These are phyloP conservation scores for Cordilura impudica DNA, from an alignment of 2,888 invertebrate species.

Conservation along the genomic window DNA sequence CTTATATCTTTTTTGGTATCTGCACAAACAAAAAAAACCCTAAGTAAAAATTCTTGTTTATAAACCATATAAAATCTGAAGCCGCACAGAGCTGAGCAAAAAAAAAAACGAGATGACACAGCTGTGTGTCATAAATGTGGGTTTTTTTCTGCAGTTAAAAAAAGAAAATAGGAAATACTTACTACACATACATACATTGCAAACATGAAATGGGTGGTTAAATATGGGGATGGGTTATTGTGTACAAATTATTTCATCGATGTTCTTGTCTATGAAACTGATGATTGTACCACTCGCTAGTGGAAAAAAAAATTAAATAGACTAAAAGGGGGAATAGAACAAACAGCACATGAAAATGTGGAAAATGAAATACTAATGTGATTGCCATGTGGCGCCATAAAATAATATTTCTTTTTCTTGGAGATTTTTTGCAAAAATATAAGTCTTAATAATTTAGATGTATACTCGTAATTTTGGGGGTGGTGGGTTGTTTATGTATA, in stretches of 20 bases:
- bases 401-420: slow-evolving; percentile 30
- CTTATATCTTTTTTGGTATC: background rate
- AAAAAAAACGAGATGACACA: slow-evolving; percentile 59
- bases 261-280: too few relatives aligned
- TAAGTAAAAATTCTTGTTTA: slow-evolving; percentile 56
- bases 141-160: slow-evolving; percentile 22
- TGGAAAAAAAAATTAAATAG: slow-evolving; percentile 11
- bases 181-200: background rate
- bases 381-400: slow-evolving; percentile 69
- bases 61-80: slow-evolving; percentile 57
- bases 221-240: slow-evolving; percentile 31
- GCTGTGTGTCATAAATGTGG: slow-evolving; percentile 63
- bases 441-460: background rate
- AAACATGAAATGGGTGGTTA: slow-evolving; percentile 51
- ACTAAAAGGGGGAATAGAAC: background rate
- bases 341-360: slow-evolving; percentile 14
- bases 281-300: slow-evolving; percentile 41
- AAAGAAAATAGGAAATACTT: slow-evolving; percentile 2
- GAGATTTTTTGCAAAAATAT: background rate
- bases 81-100: background rate
- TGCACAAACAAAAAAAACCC: slow-evolving; percentile 16
- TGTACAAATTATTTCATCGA: slow-evolving; percentile 33
- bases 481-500: slow-evolving; percentile 16
- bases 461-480: background rate
- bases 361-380: slow-evolving; percentile 65